Evolutionary conservation across 2,113 vertebrate genomes (phyloP).

Genomic region (Callionymus lyra): DNA sequence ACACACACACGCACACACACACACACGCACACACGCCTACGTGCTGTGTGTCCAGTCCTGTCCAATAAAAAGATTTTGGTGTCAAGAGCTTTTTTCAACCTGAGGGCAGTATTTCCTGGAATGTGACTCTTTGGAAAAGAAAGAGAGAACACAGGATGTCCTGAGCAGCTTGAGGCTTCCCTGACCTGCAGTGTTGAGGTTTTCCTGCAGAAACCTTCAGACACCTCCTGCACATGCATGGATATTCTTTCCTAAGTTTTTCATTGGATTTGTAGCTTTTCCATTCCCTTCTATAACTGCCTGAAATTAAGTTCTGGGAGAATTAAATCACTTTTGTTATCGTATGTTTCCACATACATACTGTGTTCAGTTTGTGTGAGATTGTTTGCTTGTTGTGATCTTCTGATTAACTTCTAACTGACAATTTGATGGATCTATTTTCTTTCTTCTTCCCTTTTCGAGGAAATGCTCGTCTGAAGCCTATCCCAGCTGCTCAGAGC

Average conservation of each 20-base stretch:
- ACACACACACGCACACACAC: neutral
- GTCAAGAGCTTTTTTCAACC: slow-evolving; percentile 51
- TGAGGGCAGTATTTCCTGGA: slow-evolving; percentile 57
- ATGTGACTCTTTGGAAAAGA: slow-evolving; percentile 46
- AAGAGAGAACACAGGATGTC: slow-evolving; percentile 47
- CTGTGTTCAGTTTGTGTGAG: neutral
- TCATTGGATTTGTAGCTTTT: slow-evolving; percentile 23
- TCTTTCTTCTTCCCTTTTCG: too few relatives aligned
- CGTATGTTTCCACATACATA: neutral
- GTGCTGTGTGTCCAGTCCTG: slow-evolving; percentile 33
- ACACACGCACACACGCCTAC: neutral
- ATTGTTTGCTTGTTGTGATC: too few relatives aligned
- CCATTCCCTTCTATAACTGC: too few relatives aligned
- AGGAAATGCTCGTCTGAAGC: too few relatives aligned
- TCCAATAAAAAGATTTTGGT: slow-evolving; percentile 35
- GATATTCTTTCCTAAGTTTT: slow-evolving; percentile 44
- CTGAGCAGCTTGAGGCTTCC: too few relatives aligned
- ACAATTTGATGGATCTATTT: too few relatives aligned
- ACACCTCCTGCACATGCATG: slow-evolving; percentile 16
- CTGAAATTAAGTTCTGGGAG: too few relatives aligned
- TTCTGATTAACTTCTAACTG: too few relatives aligned
- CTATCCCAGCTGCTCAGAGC: too few relatives aligned
- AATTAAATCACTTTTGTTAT: slow-evolving; percentile 2
- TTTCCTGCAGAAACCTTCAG: slow-evolving; percentile 48
- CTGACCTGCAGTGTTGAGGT: slow-evolving; percentile 11